A percentile compares a stretch with the other conserved stretches of the same genome.
These are phyloP conservation scores for Alsophila aescularia DNA, from an alignment of 2,888 invertebrate species.

Conservation along the genomic window DNA sequence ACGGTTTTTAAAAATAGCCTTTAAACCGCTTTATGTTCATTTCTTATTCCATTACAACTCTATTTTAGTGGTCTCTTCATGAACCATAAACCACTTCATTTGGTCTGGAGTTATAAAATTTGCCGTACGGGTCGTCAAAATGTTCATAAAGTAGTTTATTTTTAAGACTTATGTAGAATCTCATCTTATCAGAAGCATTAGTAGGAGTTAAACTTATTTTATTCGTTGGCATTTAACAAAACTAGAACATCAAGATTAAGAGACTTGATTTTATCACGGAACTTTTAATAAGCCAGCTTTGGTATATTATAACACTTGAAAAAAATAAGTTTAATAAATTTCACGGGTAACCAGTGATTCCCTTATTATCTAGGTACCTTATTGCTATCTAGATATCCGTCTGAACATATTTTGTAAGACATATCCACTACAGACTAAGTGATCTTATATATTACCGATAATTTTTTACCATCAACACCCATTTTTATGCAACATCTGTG, in stretches of 20 bases:
- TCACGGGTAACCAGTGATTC: too few species aligned
- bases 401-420: too few species aligned
- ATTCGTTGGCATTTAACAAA: neutral
- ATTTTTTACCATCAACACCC: too few species aligned
- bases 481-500: too few species aligned
- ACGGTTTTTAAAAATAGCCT: slow-evolving; percentile 4
- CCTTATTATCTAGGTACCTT: too few species aligned
- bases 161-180: slow-evolving; percentile 6
- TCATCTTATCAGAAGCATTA: slow-evolving; percentile 6
- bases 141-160: slow-evolving; percentile 22
- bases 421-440: too few species aligned
- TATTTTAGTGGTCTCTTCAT: slow-evolving; percentile 24
- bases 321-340: too few species aligned
- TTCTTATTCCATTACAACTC: slow-evolving; percentile 16
- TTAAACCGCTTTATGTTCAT: slow-evolving; percentile 10
- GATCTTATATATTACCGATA: too few species aligned
- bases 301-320: neutral
- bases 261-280: too few species aligned
- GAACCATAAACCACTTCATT: slow-evolving; percentile 31
- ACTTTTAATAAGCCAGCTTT: neutral
- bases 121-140: slow-evolving; percentile 27
- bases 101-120: slow-evolving; percentile 28
- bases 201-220: slow-evolving; percentile 1
- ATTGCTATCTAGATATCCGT: too few species aligned
- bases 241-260: neutral